Evolutionary conservation across 2,113 vertebrate species (phyloP), one percentile per base, ranked within the genome.

Genomic region (Struthio camelus): DNA sequence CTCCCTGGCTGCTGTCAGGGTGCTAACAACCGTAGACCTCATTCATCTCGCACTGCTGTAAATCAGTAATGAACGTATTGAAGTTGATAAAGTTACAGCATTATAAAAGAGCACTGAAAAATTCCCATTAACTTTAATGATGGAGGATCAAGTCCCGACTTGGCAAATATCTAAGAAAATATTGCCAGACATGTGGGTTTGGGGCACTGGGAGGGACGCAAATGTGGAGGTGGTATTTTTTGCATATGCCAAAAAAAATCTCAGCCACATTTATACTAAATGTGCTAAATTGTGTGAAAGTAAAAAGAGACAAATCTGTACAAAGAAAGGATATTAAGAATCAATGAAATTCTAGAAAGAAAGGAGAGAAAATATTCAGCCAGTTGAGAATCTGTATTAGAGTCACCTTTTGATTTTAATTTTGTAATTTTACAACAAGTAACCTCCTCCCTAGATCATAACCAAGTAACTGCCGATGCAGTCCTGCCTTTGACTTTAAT

Each of bases 1-100:
- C 40, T 94, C 59, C 96, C 90, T 87, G 84, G 70, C 70, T 95
- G 80, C 48, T 78, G 71, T 88, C 93, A 95, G 83, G 54, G 53
- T 77, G 71, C 79, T 86, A 75, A 93, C 64, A 91, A 58, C 72
- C 11, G 9, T 82, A 61, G 48, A 27, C 28, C 46, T 88, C 65
- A 13, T 87, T 88, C 71, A 67, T 73, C 64, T 93, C 59, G n/a
- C 9, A 2, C 61, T 56, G 82, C 89, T 93, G 56, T 91, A 91
- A 96, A 87, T 95, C 85, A 93, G 87, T 79, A 94, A 64, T 7
- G 5, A 62, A 67, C 16, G 25, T 51, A n/a, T 28, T 30, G 69
- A 85, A 88, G 46, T 6, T 76, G 93, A 93, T 95, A 87, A 94
- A 95, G 79, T 86, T 94, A 92, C n/a, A 72, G 64, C 3, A 0